These are phyloP conservation scores for Hydriomena furcata DNA, from an alignment of 2,888 invertebrate species.

Conservation along the genomic window DNA sequence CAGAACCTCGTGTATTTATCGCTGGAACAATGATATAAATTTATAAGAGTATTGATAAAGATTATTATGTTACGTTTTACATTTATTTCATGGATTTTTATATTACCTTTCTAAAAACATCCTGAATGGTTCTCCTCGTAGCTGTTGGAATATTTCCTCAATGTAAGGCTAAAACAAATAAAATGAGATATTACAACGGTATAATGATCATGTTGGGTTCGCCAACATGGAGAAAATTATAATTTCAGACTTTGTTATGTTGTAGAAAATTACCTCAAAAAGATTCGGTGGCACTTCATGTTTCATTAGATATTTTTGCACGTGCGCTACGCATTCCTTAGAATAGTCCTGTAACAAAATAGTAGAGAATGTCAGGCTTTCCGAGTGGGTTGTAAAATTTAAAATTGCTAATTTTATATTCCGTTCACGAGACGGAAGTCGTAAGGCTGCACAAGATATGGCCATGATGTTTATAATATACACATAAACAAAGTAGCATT, in stretches of 20 bases:
- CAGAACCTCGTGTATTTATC: conserved; percentile 99
- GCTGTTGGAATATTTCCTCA: conserved; percentile 99
- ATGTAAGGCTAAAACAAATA: conserved; percentile 96
- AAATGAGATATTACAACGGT: too few species aligned
- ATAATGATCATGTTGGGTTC: not conserved
- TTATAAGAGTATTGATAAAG: not conserved
- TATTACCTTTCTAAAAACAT: conserved; percentile 98
- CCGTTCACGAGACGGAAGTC: conserved; percentile 27
- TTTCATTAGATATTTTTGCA: conserved; percentile 98
- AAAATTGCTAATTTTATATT: conserved; percentile 25
- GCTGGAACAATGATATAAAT: conserved; percentile 84
- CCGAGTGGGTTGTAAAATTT: conserved; percentile 15
- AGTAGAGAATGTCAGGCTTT: conserved; percentile 14
- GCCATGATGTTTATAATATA: conserved; percentile 17
- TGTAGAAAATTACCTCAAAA: conserved; percentile 91
- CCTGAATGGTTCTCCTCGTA: conserved; percentile 98
- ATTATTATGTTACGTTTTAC: not conserved
- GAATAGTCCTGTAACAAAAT: conserved; percentile 95
- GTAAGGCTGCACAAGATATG: conserved; percentile 11
- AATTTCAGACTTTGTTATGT: not conserved
- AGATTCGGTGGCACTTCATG: conserved; percentile 98
- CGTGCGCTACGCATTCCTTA: conserved; percentile 97
- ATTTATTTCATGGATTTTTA: not conserved
- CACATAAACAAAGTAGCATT: conserved; percentile 4
- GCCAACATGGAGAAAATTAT: not conserved